These are phyloP conservation scores for Ridgeia piscesae DNA, from an alignment of 1,140 invertebrate genomes.

Conservation along the genomic window DNA sequence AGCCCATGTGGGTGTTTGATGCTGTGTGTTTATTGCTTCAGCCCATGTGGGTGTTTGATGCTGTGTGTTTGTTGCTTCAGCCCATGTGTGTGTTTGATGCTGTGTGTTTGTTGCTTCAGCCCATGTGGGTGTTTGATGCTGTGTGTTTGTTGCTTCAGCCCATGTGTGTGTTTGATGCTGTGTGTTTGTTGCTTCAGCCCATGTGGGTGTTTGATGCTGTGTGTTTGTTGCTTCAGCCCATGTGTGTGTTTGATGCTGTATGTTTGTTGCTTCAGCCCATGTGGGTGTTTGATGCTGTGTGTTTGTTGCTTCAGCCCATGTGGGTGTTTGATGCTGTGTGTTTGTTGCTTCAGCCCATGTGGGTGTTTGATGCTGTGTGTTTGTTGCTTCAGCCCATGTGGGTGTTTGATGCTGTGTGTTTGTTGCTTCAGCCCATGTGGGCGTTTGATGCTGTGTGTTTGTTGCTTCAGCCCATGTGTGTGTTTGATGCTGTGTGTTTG, in stretches of 20 bases:
- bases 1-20: no score
- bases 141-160: neutral
- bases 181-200: constrained; percentile 60
- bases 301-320: constrained; percentile 72
- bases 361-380: neutral
- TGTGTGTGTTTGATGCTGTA: neutral
- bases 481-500: neutral
- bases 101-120: no score
- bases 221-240: no score
- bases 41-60: no score
- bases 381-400: neutral
- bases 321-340: constrained; percentile 91
- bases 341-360: no score
- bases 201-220: constrained; percentile 95
- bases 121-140: no score
- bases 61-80: constrained; percentile 59
- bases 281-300: no score
- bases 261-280: neutral
- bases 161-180: no score
- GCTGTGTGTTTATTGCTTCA: neutral
- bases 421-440: constrained; percentile 85
- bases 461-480: no score
- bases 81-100: constrained; percentile 93
- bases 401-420: no score
- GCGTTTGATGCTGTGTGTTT: constrained; percentile 83